phyloP scores from a whole-genome alignment of 2,888 invertebrate species.

The Drosophila anomalata region DNA sequence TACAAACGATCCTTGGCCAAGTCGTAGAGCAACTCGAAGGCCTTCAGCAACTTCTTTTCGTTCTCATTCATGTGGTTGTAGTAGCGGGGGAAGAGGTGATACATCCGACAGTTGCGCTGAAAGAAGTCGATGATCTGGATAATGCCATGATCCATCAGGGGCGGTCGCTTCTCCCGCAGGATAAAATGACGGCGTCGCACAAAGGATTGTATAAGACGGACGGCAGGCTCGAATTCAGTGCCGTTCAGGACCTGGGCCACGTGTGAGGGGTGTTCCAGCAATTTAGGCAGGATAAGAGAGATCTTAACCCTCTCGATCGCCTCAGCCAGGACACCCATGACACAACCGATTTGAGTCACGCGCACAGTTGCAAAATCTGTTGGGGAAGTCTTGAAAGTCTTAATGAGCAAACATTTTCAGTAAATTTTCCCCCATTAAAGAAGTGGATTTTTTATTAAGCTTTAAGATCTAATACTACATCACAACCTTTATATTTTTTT shows the following conservation, averaged over 20 bases:
- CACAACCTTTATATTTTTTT: no score
- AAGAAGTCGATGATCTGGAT: constrained; percentile 63
- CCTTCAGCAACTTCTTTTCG: constrained; percentile 44
- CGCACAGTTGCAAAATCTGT: constrained; percentile 51
- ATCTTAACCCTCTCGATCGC: constrained; percentile 56
- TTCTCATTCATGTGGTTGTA: constrained; percentile 17
- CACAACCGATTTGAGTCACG: constrained; percentile 37
- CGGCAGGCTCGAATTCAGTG: constrained; percentile 37
- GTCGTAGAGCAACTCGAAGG: constrained; percentile 47
- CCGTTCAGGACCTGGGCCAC: constrained; percentile 26
- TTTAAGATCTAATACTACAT: no score
- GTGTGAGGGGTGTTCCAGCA: constrained; percentile 33
- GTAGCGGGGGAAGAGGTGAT: constrained; percentile 33
- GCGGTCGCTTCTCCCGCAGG: constrained; percentile 39
- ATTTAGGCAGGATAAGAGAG: constrained; percentile 58
- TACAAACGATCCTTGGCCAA: constrained; percentile 46
- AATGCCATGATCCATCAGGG: constrained; percentile 55
- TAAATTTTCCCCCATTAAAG: no score
- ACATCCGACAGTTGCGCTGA: constrained; percentile 46
- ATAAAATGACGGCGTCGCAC: constrained; percentile 46
- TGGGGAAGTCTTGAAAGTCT: no score
- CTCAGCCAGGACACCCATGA: constrained; percentile 38
- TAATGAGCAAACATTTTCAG: no score
- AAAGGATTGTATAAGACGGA: constrained; percentile 50
- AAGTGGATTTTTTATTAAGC: no score